These are phyloP conservation scores for Tachina grossa DNA, from an alignment of 2,888 invertebrate genomes.

Conservation along the genomic window DNA sequence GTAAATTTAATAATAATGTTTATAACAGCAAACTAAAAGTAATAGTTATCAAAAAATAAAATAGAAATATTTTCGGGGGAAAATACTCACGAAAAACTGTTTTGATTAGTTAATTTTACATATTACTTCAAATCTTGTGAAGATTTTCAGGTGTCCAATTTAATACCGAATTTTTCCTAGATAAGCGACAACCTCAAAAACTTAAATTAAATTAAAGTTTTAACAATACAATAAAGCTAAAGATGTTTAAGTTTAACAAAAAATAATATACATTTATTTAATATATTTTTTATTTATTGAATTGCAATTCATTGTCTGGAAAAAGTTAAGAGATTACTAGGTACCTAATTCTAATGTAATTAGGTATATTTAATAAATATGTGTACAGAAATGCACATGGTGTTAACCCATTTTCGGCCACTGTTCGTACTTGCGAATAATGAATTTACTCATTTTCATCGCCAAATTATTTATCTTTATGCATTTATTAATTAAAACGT, in stretches of 20 bases:
- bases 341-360: too few relatives aligned
- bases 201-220: neutral
- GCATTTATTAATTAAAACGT: too few relatives aligned
- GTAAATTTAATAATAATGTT: constrained; percentile 54
- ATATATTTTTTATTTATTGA: neutral
- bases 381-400: too few relatives aligned
- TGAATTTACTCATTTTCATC: too few relatives aligned
- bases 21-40: constrained; percentile 50
- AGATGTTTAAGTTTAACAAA: constrained; percentile 9
- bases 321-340: too few relatives aligned
- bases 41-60: constrained; percentile 59
- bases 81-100: neutral
- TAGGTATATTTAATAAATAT: too few relatives aligned
- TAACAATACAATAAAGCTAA: constrained; percentile 18
- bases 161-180: neutral
- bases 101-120: neutral
- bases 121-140: neutral
- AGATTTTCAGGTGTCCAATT: neutral
- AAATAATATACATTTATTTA: neutral
- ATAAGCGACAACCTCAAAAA: neutral
- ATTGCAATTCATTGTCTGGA: neutral
- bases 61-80: constrained; percentile 15
- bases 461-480: too few relatives aligned
- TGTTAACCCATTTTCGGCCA: too few relatives aligned
- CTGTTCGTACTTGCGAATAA: too few relatives aligned